A percentile compares a stretch with the other conserved stretches of the same genome.
phyloP scores from a whole-genome alignment of 2,113 vertebrate genomes.

The Cyanoliseus patagonus region DNA sequence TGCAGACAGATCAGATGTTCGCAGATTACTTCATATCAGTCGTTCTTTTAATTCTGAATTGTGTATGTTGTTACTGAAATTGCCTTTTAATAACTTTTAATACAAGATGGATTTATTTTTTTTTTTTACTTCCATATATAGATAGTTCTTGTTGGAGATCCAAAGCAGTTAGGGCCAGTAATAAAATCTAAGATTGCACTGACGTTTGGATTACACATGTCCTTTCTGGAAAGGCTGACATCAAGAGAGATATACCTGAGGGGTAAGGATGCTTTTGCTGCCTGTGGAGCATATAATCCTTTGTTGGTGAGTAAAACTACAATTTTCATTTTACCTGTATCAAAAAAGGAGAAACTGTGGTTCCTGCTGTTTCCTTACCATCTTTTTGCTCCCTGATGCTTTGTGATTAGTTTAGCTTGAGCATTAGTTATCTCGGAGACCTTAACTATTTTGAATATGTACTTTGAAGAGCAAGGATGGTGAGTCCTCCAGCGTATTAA shows the following conservation, averaged over 20 bases:
- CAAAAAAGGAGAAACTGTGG: neutral
- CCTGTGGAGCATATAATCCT: conserved; percentile 86
- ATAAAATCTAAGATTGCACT: conserved; percentile 87
- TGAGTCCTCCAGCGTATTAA: neutral
- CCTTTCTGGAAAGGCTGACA: conserved; percentile 91
- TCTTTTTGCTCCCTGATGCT: neutral
- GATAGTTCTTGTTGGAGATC: conserved; percentile 92
- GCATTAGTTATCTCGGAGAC: neutral
- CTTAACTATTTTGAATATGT: neutral
- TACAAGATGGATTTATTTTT: neutral
- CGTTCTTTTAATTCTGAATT: neutral
- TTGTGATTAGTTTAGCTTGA: neutral
- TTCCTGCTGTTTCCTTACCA: neutral
- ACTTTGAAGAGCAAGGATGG: neutral
- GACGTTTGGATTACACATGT: conserved; percentile 85
- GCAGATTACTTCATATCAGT: neutral
- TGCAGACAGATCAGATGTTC: neutral
- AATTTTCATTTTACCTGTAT: neutral
- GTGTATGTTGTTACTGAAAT: neutral
- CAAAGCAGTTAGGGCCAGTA: conserved; percentile 90
- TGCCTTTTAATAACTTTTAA: neutral
- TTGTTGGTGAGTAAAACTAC: conserved; percentile 80
- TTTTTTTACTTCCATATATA: conserved; percentile 31
- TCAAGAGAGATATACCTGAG: conserved; percentile 78
- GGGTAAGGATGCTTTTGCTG: conserved; percentile 75